Conservation (phyloP, 2,888 invertebrate genomes). For the Ochlodes sylvanus region DNA sequence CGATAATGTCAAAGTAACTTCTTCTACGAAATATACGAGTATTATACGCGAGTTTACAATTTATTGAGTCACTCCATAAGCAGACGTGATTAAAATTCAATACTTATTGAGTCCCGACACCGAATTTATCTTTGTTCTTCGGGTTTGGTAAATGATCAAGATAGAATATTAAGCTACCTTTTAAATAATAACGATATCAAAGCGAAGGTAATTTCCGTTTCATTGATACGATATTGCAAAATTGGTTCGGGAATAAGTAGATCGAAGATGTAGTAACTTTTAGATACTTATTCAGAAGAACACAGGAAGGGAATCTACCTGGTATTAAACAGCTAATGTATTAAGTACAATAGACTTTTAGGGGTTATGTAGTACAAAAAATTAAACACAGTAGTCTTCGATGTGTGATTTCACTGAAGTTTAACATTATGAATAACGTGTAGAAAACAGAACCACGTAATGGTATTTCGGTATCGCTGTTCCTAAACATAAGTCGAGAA, state of each 20-base stretch:
- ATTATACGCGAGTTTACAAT: conserved; percentile 28
- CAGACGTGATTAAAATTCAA: conserved; percentile 20
- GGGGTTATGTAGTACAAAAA: no score
- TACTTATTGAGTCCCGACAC: conserved; percentile 6
- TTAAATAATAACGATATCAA: neutral
- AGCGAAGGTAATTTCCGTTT: conserved; percentile 2
- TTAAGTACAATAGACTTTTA: no score
- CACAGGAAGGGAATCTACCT: no score
- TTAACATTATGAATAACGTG: no score
- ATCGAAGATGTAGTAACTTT: neutral
- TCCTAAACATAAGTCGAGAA: no score
- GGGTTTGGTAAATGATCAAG: conserved; percentile 5
- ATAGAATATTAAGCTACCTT: conserved; percentile 9
- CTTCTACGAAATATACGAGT: neutral
- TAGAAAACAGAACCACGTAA: no score
- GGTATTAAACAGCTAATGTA: no score
- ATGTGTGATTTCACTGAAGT: no score
- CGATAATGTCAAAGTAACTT: conserved; percentile 24
- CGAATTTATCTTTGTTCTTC: neutral
- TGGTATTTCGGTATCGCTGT: no score
- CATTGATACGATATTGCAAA: conserved; percentile 13
- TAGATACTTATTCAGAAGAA: neutral
- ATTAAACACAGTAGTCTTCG: no score
- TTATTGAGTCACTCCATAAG: conserved; percentile 17
- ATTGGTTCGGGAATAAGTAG: neutral